Evolutionary conservation across 2,797 vertebrate genomes (phyloP), one percentile per base, ranked within the genome.

Genomic region (Rhynchonycteris naso): DNA sequence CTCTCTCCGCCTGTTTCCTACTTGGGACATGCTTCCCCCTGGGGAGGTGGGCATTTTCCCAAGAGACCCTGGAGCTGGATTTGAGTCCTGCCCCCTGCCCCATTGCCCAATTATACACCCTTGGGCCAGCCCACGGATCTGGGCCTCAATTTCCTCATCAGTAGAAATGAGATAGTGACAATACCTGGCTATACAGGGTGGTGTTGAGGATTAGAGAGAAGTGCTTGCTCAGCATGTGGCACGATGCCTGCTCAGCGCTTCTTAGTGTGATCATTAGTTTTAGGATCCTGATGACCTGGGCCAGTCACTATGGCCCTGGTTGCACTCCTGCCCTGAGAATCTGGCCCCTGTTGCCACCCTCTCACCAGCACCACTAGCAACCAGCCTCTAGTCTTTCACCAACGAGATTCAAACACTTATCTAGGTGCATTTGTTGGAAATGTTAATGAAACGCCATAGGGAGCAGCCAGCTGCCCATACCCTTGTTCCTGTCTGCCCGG

Each of bases 171-270:
- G 2, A 47, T 30, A 26, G 14, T 0, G 7, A 28, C n/a, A 1
- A 38, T 13, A 7, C 4, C 24, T 4, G 9, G 38, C 12, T 2
- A 21, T 0, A 21, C 11, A 14, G 54, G 69, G 5, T 22, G 4
- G 28, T 16, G 35, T 30, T 43, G 82, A 33, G 50, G 35, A n/a
- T 1, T 7, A 19, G 2, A 54, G 24, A 13, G 1, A 26, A 30
- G 66, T 3, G 30, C 56, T 69, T 8, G 4, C 33, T n/a, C 19
- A 50, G 43, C 52, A 5, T 1, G 1, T 3, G 56, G 10, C 19
- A 0, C 0, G 0, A 7, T 0, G 12, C 16, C 63, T 15, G 19
- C 4, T 28, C 59, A 4, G 11, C 0, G 0, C 7, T 78, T 0
- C 38, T 56, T 21, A 58, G 16, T 9, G 6, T 22, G 22, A 18